Evolutionary conservation across 2,888 invertebrate species (phyloP).

Genomic region (Miltochrista miniata): DNA sequence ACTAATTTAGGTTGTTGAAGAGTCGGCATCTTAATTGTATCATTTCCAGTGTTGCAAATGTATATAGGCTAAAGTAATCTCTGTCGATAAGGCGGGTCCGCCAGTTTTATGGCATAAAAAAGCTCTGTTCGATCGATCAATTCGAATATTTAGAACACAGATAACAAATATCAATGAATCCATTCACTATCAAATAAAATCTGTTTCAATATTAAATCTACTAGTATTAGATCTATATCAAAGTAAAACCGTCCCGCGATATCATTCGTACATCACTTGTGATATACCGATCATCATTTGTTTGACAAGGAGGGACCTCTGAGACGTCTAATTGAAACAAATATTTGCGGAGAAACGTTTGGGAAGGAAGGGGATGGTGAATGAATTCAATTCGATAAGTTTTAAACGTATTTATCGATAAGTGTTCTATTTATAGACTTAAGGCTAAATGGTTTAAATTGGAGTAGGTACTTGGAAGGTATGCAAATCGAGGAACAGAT

Average conservation of each 20-base stretch:
- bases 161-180: too few species aligned
- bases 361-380: constrained; percentile 23
- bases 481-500: background rate
- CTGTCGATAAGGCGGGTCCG: too few species aligned
- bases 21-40: too few species aligned
- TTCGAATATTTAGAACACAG: too few species aligned
- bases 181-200: background rate
- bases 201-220: background rate
- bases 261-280: constrained; percentile 52
- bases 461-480: background rate
- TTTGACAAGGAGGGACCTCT: constrained; percentile 58
- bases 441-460: background rate
- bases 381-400: constrained; percentile 15
- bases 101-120: too few species aligned
- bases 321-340: constrained; percentile 77
- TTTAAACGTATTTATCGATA: constrained; percentile 20
- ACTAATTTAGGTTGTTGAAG: too few species aligned
- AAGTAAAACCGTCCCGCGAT: constrained; percentile 28
- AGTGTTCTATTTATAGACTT: background rate
- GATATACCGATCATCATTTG: constrained; percentile 69
- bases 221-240: background rate
- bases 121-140: too few species aligned
- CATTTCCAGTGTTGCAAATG: too few species aligned
- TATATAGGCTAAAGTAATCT: too few species aligned
- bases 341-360: constrained; percentile 69